Conservation (phyloP, 2,888 invertebrate genomes). For the Empis stercorea region DNA sequence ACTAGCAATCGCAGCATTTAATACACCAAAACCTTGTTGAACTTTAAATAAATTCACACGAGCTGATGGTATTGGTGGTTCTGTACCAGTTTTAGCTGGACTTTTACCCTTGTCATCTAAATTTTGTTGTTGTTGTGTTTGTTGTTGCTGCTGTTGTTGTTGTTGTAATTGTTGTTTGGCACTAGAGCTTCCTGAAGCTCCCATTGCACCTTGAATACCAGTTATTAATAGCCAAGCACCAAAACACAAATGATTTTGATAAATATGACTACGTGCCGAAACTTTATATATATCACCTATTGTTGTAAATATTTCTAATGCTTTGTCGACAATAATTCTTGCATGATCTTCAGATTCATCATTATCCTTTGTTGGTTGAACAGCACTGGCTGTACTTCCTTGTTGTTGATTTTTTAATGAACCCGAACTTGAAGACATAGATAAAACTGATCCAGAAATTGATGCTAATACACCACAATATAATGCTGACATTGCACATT, state of each 20-base stretch:
- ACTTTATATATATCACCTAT: slow-evolving; percentile 68
- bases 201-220: slow-evolving; percentile 72
- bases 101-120: slow-evolving; percentile 27
- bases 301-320: slow-evolving; percentile 70
- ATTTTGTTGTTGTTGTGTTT: slow-evolving; percentile 38
- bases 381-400: slow-evolving; percentile 16
- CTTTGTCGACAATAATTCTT: slow-evolving; percentile 73
- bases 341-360: slow-evolving; percentile 75
- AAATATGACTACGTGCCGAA: slow-evolving; percentile 73
- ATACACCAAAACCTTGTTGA: slow-evolving; percentile 73
- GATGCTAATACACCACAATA: slow-evolving; percentile 67
- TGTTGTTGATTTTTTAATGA: slow-evolving; percentile 39
- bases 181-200: slow-evolving; percentile 48
- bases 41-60: slow-evolving; percentile 59
- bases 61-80: slow-evolving; percentile 38
- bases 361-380: slow-evolving; percentile 33
- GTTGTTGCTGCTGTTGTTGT: slow-evolving; percentile 35
- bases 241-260: slow-evolving; percentile 80
- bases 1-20: slow-evolving; percentile 79
- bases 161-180: slow-evolving; percentile 31
- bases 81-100: slow-evolving; percentile 37
- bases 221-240: slow-evolving; percentile 80
- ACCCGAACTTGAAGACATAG: slow-evolving; percentile 43
- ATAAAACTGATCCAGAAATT: slow-evolving; percentile 46
- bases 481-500: slow-evolving; percentile 70